phyloP scores from a whole-genome alignment of 1,140 invertebrate genomes.

The Drosophila miranda region DNA sequence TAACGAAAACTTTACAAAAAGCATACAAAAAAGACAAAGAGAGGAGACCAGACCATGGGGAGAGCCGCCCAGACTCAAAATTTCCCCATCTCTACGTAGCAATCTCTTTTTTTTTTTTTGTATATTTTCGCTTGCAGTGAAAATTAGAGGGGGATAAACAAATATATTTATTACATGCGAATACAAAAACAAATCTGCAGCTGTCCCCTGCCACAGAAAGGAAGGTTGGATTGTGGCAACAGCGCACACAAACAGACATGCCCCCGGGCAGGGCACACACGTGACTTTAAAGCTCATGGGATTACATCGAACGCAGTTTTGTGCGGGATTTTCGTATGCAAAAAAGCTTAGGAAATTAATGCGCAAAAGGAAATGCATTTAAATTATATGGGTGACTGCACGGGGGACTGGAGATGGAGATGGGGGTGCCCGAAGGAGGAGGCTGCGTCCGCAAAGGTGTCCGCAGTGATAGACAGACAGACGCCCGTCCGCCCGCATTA shows the following conservation, averaged over 20 bases:
- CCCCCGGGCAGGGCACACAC: slow-evolving; percentile 40
- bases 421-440: neutral
- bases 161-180: slow-evolving; percentile 80
- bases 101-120: slow-evolving; percentile 26
- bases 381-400: slow-evolving; percentile 69
- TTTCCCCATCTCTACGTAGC: neutral
- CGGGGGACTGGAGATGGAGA: neutral
- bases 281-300: slow-evolving; percentile 78
- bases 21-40: slow-evolving; percentile 52
- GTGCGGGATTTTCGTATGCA: slow-evolving; percentile 69
- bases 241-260: slow-evolving; percentile 8
- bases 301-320: slow-evolving; percentile 77
- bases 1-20: slow-evolving; percentile 69
- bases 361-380: slow-evolving; percentile 79
- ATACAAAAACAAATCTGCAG: slow-evolving; percentile 61
- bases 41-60: slow-evolving; percentile 9
- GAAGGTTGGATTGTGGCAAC: neutral
- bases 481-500: slow-evolving; percentile 56
- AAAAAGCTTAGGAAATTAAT: slow-evolving; percentile 80
- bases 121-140: slow-evolving; percentile 67
- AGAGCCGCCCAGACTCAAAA: neutral
- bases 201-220: slow-evolving; percentile 2
- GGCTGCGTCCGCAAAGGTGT: slow-evolving; percentile 44
- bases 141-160: slow-evolving; percentile 78
- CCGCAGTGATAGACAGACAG: slow-evolving; percentile 62